Percentiles rank a stretch among this genome's conserved stretches.
Conservation (phyloP, 2,797 vertebrate species). For the Eidolon dupreanum region DNA sequence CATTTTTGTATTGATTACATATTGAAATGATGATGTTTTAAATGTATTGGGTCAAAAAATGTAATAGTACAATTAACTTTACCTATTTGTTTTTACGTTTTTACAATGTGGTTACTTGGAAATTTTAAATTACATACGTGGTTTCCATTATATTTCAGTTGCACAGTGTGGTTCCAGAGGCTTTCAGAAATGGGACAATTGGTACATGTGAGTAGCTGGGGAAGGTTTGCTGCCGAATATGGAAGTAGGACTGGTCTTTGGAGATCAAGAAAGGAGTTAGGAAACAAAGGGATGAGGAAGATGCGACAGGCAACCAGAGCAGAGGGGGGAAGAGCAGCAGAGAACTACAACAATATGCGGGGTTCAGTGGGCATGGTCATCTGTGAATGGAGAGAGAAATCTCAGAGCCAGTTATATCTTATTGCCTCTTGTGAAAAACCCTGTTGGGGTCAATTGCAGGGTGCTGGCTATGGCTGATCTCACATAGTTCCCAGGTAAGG, state of each 20-base stretch:
- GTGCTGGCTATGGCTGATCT: neutral
- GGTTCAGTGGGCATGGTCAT: neutral
- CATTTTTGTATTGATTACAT: neutral
- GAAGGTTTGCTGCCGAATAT: neutral
- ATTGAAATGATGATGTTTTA: neutral
- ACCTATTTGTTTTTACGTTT: neutral
- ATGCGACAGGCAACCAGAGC: neutral
- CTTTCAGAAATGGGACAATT: neutral
- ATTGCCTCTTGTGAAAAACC: neutral
- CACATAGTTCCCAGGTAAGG: neutral
- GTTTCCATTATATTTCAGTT: neutral
- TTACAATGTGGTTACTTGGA: neutral
- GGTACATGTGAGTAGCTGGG: neutral
- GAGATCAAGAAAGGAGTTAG: neutral
- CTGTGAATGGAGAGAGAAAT: neutral
- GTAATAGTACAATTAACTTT: neutral
- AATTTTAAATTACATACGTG: neutral
- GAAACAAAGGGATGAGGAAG: neutral
- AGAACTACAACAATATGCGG: too few species aligned
- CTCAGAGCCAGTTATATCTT: neutral
- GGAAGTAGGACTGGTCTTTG: neutral
- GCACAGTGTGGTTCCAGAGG: neutral
- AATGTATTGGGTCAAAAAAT: neutral
- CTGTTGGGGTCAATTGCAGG: neutral
- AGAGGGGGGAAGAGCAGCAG: neutral